These are phyloP conservation scores for Podarcis muralis DNA, from an alignment of 2,113 vertebrate genomes.

Conservation along the genomic window DNA sequence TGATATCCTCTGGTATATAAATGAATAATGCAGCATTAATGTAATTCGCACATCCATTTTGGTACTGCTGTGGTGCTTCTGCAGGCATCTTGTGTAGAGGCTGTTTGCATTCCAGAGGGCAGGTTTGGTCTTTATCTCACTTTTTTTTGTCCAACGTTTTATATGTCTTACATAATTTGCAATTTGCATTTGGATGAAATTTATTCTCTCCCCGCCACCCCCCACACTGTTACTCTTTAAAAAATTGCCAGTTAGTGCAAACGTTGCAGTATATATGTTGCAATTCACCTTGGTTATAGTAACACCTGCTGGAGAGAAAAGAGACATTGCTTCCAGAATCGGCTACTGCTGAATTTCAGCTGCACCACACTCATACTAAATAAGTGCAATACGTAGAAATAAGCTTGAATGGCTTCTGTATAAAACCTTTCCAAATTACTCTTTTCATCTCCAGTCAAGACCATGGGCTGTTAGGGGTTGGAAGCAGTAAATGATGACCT, in stretches of 20 bases:
- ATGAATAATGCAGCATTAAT: not conserved
- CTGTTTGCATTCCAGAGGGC: not conserved
- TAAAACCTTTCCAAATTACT: not conserved
- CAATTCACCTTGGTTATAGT: not conserved
- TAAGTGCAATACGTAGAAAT: not conserved
- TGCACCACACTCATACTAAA: constrained; percentile 2
- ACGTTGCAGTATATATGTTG: not conserved
- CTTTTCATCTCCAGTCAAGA: not conserved
- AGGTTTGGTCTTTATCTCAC: not conserved
- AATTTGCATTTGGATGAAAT: not conserved
- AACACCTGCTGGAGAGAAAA: constrained; percentile 32
- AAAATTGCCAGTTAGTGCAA: not conserved
- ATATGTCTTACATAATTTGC: not conserved
- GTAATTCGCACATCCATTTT: fast-evolving
- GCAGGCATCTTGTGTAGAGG: not conserved
- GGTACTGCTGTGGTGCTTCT: not conserved
- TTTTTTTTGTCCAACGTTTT: not conserved
- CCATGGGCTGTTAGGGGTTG: no score
- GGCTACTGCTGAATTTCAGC: not conserved
- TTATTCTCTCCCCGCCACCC: no score
- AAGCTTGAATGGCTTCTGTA: not conserved
- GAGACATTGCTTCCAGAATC: not conserved
- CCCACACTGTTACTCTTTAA: not conserved
- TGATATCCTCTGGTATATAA: fast-evolving
- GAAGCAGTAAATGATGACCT: no score